Evolutionary conservation across 2,113 vertebrate species (phyloP).

Genomic region (Psophia crepitans): DNA sequence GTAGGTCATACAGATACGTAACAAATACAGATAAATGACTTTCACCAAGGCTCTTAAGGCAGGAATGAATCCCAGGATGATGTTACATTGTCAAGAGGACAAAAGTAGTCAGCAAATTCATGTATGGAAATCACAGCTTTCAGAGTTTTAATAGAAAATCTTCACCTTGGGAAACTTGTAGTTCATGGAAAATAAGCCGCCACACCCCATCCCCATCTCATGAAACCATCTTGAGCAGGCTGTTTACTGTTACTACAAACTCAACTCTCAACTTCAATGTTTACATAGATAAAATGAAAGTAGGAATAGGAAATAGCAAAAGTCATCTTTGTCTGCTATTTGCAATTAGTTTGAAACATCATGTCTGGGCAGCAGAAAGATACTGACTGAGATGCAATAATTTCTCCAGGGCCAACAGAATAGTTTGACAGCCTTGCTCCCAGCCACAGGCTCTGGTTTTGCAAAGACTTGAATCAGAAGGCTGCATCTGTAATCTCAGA

Average conservation of each 20-base stretch:
- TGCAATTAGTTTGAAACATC: neutral
- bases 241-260: neutral
- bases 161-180: constrained; percentile 34
- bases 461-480: neutral
- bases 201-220: neutral
- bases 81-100: constrained; percentile 33
- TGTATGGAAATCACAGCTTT: neutral
- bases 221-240: neutral
- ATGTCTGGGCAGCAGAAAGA: neutral
- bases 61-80: constrained; percentile 46
- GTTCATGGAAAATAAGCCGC: neutral
- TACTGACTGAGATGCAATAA: neutral
- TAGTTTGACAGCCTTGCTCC: neutral
- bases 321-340: neutral
- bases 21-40: constrained; percentile 58
- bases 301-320: neutral
- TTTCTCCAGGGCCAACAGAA: neutral
- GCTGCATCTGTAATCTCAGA: neutral
- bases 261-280: neutral
- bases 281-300: neutral
- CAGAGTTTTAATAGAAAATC: constrained; percentile 57
- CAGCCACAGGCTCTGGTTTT: neutral
- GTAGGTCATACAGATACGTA: constrained; percentile 19
- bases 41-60: constrained; percentile 32
- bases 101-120: constrained; percentile 39